phyloP scores from a whole-genome alignment of 2,888 invertebrate genomes.

The Caradrina clavipalpis region DNA sequence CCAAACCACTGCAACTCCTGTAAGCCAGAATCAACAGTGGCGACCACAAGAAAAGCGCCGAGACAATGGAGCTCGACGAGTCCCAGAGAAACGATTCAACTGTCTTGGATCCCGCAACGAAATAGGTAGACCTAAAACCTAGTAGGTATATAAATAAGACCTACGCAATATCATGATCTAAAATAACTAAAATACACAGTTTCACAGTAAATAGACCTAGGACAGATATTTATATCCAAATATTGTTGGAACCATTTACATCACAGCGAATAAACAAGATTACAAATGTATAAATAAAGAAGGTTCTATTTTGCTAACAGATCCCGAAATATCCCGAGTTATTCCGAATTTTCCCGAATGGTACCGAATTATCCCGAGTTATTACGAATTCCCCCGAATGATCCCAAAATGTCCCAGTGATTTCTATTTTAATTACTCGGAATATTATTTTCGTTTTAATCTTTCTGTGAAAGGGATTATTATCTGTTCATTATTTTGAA shows the following conservation, averaged over 20 bases:
- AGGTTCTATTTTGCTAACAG: slow-evolving; percentile 1
- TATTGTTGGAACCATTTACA: slow-evolving; percentile 15
- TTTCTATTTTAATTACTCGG: slow-evolving; percentile 24
- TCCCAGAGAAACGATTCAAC: no score
- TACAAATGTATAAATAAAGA: background rate
- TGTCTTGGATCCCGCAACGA: no score
- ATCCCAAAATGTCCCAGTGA: slow-evolving; percentile 10
- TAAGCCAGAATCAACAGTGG: no score
- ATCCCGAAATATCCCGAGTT: background rate
- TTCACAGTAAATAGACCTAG: background rate
- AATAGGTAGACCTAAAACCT: no score
- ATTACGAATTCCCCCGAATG: slow-evolving; percentile 2
- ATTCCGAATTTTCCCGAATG: no score
- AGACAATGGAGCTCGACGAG: no score
- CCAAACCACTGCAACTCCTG: no score
- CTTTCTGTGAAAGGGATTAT: slow-evolving; percentile 7
- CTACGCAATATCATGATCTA: background rate
- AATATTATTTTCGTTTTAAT: slow-evolving; percentile 11
- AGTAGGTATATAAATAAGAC: no score
- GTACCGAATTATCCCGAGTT: background rate
- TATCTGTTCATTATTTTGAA: slow-evolving; percentile 18
- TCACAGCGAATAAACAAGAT: slow-evolving; percentile 4
- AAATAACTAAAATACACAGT: background rate
- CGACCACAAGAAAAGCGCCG: no score
- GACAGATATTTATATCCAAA: slow-evolving; percentile 2